Evolutionary conservation across 2,797 vertebrate genomes (phyloP), one percentile per base, ranked within the genome.

Genomic region (Cuniculus paca): DNA sequence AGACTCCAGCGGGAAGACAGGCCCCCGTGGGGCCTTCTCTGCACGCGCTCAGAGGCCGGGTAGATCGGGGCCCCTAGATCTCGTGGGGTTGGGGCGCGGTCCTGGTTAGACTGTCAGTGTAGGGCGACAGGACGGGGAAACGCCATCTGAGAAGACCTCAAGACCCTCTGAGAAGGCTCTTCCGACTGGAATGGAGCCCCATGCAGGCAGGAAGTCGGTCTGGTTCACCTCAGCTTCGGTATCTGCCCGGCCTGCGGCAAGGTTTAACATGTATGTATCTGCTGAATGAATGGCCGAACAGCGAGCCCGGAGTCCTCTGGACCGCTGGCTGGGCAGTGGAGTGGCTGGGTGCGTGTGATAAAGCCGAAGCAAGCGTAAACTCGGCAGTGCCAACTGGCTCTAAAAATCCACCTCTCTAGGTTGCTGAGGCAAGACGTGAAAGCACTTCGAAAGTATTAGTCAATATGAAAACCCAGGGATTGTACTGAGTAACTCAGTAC

Each of bases 361-460:
- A 93, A 72, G 39, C 75, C 24, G 24, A 52, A 58, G 65, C 80
- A 75, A 87, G 45, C 39, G 22, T n/a, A 70, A 90, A n/a, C 45
- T 34, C 45, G 45, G 75, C 70, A 63, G 88, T 65, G 54, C 82
- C 63, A 91, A 78, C 11, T 83, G 63, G 65, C 70, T 90, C 61
- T 54, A 60, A 81, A 5, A 28, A 34, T 48, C 22, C 58, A 48
- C 48, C 56, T 70, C 74, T 45, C 20, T 54, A 48, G 36, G 34
- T 74, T 48, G 4, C 26, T 34, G 60, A 39, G 36, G 84, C 50
- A 87, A 88, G 74, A 78, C 75, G 63, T 85, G 83, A 84, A 84
- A 88, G 42, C 86, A 61, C 70, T 96, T 92, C 80, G 75, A 88
- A 91, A 91, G 56, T 70, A 65, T 61, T 77, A 83, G 48, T 54